Percentiles rank a stretch among this genome's conserved stretches.
phyloP scores from a whole-genome alignment of 1,140 invertebrate genomes.

The Eurosta solidaginis region DNA sequence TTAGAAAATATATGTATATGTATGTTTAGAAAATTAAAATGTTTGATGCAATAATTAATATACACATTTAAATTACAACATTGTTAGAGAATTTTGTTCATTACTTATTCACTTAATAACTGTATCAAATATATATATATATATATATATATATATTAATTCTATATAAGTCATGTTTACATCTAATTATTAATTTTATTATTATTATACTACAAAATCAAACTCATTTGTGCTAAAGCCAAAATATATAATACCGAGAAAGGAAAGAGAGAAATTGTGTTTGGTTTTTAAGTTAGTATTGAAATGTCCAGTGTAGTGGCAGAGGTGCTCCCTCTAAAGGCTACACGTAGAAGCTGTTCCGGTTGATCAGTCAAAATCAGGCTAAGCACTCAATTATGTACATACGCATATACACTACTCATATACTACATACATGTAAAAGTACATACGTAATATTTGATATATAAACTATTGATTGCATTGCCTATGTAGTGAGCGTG shows the following conservation, averaged over 20 bases:
- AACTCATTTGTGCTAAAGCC: constrained; percentile 8
- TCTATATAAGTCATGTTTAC: no score
- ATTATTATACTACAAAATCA: not conserved
- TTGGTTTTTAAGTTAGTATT: not conserved
- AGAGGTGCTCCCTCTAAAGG: not conserved
- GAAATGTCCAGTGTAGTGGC: not conserved
- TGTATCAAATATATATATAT: not conserved
- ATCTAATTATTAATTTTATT: no score
- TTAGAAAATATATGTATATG: not conserved
- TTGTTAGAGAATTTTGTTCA: constrained; percentile 1
- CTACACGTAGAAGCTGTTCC: not conserved
- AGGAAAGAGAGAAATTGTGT: not conserved
- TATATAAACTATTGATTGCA: constrained; percentile 5
- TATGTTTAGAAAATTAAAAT: constrained; percentile 4
- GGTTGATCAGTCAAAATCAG: not conserved
- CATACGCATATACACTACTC: not conserved
- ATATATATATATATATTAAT: no score
- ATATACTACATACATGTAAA: not conserved
- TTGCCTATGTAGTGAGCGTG: constrained; percentile 8
- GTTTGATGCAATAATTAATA: constrained; percentile 25
- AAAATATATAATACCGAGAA: not conserved
- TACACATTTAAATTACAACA: constrained; percentile 2
- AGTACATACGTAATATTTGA: not conserved
- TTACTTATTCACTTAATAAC: constrained; percentile 1
- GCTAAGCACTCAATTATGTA: not conserved